Base-by-base conservation (phyloP, 2,797 vertebrate genomes). In the Paedocypris micromegethes region DNA sequence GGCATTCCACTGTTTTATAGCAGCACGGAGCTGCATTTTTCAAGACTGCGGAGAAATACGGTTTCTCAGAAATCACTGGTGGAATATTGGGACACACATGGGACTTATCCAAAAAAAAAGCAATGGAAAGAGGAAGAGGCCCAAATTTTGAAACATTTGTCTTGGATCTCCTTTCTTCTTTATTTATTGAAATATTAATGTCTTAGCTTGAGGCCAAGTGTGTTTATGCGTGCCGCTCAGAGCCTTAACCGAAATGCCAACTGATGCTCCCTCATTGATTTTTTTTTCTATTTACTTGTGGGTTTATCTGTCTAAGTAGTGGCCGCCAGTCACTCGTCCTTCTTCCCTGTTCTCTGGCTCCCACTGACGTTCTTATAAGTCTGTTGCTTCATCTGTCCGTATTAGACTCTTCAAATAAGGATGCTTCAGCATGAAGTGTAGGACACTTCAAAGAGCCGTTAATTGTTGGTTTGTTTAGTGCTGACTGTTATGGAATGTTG, bases 121-220 rank as follows among this genome's bases (percentile, higher is more conserved):
- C 37, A 39, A 39, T 57, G 59, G 62, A 72, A 63, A 61, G 58
- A 72, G 74, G 72, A 74, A 75, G 66, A 75, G 43, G 49, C 50
- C 63, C 63, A 60, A 65, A 74, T 77, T 72, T 58, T 76, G 59
- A 70, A 72, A 78, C 73, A 70, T 78, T 83, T 83, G 79, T 80
- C 72, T 79, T 68, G 72, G 75, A 73, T 79, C 78, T 64, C 68
- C 75, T 81, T 77, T 79, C 77, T 80, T 80, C 76, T 80, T 78
- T 78, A 77, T 83, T 81, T 79, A 68, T 65, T 82, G 69, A 82
- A 83, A 82, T 81, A 83, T 81, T 83, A 79, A 83, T 83, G 79
- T 55, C 4, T 64, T 81, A 51, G 82, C 80, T 82, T 69, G 65
- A 75, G 78, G 80, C 78, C 72, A 75, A 75, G 71, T 78, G 76